Evolutionary conservation across 2,113 vertebrate genomes (phyloP).

Genomic region (Eudyptes chrysolophus): DNA sequence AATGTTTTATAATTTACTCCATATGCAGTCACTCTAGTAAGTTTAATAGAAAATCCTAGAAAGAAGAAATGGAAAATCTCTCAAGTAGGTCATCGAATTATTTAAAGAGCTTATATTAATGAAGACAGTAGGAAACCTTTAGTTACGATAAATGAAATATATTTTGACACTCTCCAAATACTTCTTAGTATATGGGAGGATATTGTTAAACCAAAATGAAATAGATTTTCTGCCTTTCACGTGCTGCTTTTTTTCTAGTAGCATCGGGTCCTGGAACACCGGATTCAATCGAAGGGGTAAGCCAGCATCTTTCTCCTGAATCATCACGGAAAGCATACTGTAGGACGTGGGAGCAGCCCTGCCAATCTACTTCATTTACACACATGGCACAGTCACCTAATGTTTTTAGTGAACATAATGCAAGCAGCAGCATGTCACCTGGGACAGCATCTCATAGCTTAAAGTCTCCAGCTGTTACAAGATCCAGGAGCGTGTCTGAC

Average conservation of each 20-base stretch:
- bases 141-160: not conserved
- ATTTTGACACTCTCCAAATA: not conserved
- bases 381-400: slow-evolving; percentile 86
- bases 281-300: slow-evolving; percentile 90
- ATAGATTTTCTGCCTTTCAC: not conserved
- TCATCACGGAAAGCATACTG: slow-evolving; percentile 93
- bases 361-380: slow-evolving; percentile 81
- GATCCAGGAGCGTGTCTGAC: slow-evolving; percentile 93
- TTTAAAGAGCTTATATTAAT: not conserved
- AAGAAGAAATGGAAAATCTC: not conserved
- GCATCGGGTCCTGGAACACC: slow-evolving; percentile 94
- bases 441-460: slow-evolving; percentile 82
- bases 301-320: slow-evolving; percentile 93
- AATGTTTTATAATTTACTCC: not conserved
- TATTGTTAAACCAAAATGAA: not conserved
- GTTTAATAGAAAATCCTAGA: not conserved
- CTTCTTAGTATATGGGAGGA: not conserved
- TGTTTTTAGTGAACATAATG: slow-evolving; percentile 85
- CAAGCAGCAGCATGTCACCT: slow-evolving; percentile 85
- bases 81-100: not conserved
- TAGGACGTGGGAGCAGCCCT: slow-evolving; percentile 91
- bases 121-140: not conserved
- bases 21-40: not conserved
- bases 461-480: slow-evolving; percentile 88
- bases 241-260: slow-evolving; percentile 35